Conservation (phyloP, 2,888 invertebrate species). For the Melanchra persicariae region DNA sequence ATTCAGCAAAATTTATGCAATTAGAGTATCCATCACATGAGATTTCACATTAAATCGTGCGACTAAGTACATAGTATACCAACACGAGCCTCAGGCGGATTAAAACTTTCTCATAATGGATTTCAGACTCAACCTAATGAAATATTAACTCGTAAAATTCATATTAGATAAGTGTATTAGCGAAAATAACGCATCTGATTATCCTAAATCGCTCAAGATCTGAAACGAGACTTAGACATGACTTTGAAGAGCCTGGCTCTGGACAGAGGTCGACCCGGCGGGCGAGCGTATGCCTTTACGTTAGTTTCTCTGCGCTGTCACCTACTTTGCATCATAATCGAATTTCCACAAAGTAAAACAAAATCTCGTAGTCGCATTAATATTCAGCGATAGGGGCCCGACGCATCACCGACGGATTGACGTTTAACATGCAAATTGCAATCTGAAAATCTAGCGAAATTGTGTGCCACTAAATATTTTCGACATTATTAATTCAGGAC, state of each 20-base stretch:
- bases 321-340: conserved; percentile 90
- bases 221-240: conserved; percentile 29
- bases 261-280: conserved; percentile 7
- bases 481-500: conserved; percentile 87
- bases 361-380: conserved; percentile 89
- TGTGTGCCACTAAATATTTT: conserved; percentile 89
- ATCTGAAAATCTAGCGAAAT: conserved; percentile 89
- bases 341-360: conserved; percentile 90
- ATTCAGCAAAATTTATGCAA: conserved; percentile 48
- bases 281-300: conserved; percentile 17
- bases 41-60: conserved; percentile 68
- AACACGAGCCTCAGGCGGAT: conserved; percentile 65
- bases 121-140: conserved; percentile 70
- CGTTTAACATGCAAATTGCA: conserved; percentile 91
- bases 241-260: conserved; percentile 32
- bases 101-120: conserved; percentile 74
- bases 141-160: conserved; percentile 59
- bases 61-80: conserved; percentile 63
- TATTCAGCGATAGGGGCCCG: conserved; percentile 90
- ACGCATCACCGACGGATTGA: conserved; percentile 88
- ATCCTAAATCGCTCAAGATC: conserved; percentile 17
- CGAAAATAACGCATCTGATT: conserved; percentile 26
- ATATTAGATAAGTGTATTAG: conserved; percentile 37
- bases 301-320: conserved; percentile 69
- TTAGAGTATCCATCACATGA: conserved; percentile 62